Percentiles rank a stretch among this genome's conserved stretches.
These are phyloP conservation scores for Drosophila nr. medialis DNA, from an alignment of 2,888 invertebrate species.

Conservation along the genomic window DNA sequence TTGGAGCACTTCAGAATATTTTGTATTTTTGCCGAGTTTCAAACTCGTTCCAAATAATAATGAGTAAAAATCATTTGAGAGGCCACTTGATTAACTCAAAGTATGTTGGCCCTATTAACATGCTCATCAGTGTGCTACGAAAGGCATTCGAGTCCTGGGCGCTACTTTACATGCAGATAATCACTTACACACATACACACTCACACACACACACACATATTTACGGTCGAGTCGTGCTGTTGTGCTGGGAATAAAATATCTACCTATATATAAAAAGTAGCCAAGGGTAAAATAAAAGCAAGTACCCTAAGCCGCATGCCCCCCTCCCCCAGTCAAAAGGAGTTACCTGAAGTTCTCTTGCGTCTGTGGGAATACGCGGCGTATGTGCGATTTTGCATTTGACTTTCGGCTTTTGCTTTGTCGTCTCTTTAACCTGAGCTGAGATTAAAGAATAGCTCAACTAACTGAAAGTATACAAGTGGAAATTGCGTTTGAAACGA, in stretches of 20 bases:
- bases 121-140: slow-evolving; percentile 13
- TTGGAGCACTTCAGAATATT: background rate
- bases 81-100: background rate
- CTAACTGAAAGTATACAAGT: background rate
- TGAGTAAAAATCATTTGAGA: background rate
- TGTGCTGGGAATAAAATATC: slow-evolving; percentile 67
- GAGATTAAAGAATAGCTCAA: slow-evolving; percentile 13
- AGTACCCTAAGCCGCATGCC: slow-evolving; percentile 55
- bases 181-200: slow-evolving; percentile 42
- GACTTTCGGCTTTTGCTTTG: slow-evolving; percentile 26
- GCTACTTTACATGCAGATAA: slow-evolving; percentile 60
- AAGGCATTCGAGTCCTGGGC: slow-evolving; percentile 5
- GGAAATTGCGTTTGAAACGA: background rate
- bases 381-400: slow-evolving; percentile 64
- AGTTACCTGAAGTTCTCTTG: slow-evolving; percentile 54
- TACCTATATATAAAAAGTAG: slow-evolving; percentile 68
- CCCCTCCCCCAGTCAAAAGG: slow-evolving; percentile 37
- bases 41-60: background rate
- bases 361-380: slow-evolving; percentile 69
- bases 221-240: slow-evolving; percentile 23
- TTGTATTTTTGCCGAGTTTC: background rate
- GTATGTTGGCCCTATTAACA: slow-evolving; percentile 2
- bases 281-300: slow-evolving; percentile 74
- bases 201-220: slow-evolving; percentile 7
- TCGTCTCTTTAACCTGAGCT: slow-evolving; percentile 17